Percentiles rank a stretch among this genome's conserved stretches.
Evolutionary conservation across 2,888 invertebrate genomes (phyloP).

Genomic region (Odontothrips loti): DNA sequence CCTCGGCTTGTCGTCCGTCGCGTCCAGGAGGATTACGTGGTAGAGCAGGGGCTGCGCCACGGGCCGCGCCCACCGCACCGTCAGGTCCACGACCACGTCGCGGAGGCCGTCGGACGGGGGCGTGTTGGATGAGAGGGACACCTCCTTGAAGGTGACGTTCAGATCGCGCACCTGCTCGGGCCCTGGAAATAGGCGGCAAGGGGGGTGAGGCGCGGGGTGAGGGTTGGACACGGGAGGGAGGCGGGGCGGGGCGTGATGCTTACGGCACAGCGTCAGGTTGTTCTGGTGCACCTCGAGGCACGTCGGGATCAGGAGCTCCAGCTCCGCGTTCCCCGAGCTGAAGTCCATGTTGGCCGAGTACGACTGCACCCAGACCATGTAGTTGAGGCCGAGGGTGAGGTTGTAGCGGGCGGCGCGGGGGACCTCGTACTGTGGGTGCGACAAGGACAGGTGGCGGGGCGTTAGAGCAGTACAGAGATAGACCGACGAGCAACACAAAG

Average conservation of each 20-base stretch:
- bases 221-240: not conserved
- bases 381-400: not conserved
- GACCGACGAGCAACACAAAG: too few species aligned
- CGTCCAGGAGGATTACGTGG: not conserved
- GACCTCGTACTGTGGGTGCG: not conserved
- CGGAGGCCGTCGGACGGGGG: not conserved
- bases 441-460: too few species aligned
- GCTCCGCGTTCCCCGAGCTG: not conserved
- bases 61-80: not conserved
- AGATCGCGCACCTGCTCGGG: not conserved
- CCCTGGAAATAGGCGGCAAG: not conserved
- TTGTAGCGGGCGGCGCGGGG: not conserved
- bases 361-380: not conserved
- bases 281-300: not conserved
- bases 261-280: not conserved
- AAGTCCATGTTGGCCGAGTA: not conserved
- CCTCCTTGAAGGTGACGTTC: not conserved
- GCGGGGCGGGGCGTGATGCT: not conserved
- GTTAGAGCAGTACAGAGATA: too few species aligned
- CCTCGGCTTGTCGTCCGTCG: too few species aligned
- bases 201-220: not conserved
- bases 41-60: not conserved
- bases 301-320: not conserved
- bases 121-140: not conserved
- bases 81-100: not conserved